Percentiles rank a stretch among this genome's conserved stretches.
These are phyloP conservation scores for Lates calcarifer DNA, from an alignment of 2,113 vertebrate genomes.

Conservation along the genomic window DNA sequence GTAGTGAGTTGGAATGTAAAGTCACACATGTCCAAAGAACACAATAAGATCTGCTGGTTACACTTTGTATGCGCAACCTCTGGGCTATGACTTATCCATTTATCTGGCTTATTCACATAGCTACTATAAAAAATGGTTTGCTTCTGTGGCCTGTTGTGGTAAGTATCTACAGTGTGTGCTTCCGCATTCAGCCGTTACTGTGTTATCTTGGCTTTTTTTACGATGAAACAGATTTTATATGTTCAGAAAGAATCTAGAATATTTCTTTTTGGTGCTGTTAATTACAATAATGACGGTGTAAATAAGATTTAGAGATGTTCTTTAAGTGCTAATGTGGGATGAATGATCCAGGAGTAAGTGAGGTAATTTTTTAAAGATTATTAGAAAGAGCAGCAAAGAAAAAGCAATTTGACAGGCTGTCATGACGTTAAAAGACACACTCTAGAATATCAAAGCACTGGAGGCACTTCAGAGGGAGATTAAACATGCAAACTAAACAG, in stretches of 20 bases:
- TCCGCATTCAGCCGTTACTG: background rate
- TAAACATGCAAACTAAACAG: constrained; percentile 34
- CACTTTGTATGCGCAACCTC: constrained; percentile 58
- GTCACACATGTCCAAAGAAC: constrained; percentile 74
- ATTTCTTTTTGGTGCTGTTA: constrained; percentile 17
- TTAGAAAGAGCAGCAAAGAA: constrained; percentile 47
- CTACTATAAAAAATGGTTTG: constrained; percentile 31
- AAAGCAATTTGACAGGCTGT: constrained; percentile 56
- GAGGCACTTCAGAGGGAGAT: constrained; percentile 37
- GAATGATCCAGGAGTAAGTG: constrained; percentile 11
- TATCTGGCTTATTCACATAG: constrained; percentile 60
- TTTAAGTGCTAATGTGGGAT: background rate
- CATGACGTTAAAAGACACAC: constrained; percentile 54
- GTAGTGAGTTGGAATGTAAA: constrained; percentile 74
- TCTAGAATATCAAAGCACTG: constrained; percentile 66
- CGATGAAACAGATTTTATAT: constrained; percentile 23
- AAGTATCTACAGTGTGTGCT: constrained; percentile 14
- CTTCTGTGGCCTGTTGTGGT: constrained; percentile 50
- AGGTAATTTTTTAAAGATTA: constrained; percentile 50
- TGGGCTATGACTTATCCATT: constrained; percentile 54
- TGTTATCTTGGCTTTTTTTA: constrained; percentile 13
- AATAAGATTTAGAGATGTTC: background rate
- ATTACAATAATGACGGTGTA: background rate
- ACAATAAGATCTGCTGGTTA: constrained; percentile 64
- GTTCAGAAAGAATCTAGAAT: background rate